Evolutionary conservation across 2,888 invertebrate genomes (phyloP), one percentile per base, ranked within the genome.

Genomic region (Eupithecia inturbata): DNA sequence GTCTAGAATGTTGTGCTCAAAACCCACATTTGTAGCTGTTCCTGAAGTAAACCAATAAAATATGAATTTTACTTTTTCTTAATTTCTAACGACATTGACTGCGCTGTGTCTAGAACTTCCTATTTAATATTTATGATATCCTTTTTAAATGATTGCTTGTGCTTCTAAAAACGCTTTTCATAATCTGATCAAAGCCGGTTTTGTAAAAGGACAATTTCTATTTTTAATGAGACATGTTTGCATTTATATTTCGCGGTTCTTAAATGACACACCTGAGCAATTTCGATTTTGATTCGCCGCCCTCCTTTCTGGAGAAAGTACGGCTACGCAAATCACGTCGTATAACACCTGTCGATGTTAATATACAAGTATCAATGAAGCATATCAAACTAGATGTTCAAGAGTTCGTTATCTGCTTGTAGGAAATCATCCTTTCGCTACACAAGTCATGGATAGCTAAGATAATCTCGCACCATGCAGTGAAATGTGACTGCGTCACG

Each of bases 401-500:
- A 63, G 45, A 60, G n/a, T 73, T 53, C 63, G 64, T 72, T 75
- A 76, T 77, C 74, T 74, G 76, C 74, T 74, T 33, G 49, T 66
- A 62, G 31, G 68, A 71, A 73, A 69, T 66, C 57, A 80, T 78
- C 75, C 74, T 78, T 77, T 77, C 75, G 73, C 74, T 72, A 67
- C 67, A 71, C 57, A 53, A 45, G 70, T 60, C 68, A 71, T 69
- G 73, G 76, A 73, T 72, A 68, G 77, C 69, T 71, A 26, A 66
- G 39, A 66, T 39, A 75, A 41, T 36, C 62, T 62, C 45, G 68
- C 64, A 68, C 88, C 86, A 87, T 73, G 81, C 84, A 84, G 91
- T 89, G 92, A 93, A 92, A 92, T 87, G 91, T 85, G 85, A 85
- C 85, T 87, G 87, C 91, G 92, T 92, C 92, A 92, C 90, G 90